phyloP scores from a whole-genome alignment of 2,888 invertebrate species.

The Tethea ocularis region DNA sequence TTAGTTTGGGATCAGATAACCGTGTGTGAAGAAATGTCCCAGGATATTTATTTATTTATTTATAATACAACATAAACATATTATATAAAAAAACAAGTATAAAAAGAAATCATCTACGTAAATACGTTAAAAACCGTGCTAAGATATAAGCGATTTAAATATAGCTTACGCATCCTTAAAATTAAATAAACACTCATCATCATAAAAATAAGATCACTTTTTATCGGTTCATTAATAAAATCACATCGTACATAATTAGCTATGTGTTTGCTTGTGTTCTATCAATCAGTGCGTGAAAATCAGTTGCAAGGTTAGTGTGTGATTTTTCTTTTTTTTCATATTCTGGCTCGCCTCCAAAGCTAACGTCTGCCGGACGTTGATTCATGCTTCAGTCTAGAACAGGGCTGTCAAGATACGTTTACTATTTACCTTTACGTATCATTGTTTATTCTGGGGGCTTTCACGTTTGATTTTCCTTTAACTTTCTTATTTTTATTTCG shows the following conservation, averaged over 20 bases:
- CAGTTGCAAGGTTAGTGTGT: slow-evolving; percentile 43
- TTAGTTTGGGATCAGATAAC: too few relatives aligned
- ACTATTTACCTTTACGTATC: not conserved
- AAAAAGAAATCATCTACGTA: too few relatives aligned
- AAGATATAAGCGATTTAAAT: too few relatives aligned
- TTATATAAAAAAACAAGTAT: too few relatives aligned
- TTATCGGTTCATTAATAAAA: slow-evolving; percentile 27
- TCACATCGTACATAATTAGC: slow-evolving; percentile 29
- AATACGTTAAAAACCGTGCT: too few relatives aligned
- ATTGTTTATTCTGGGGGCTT: slow-evolving; percentile 4
- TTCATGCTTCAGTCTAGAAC: slow-evolving; percentile 45
- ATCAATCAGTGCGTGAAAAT: slow-evolving; percentile 32
- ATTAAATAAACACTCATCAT: not conserved
- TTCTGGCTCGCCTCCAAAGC: slow-evolving; percentile 58
- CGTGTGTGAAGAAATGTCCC: too few relatives aligned
- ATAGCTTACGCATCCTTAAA: too few relatives aligned
- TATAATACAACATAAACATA: too few relatives aligned
- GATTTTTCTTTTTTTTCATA: slow-evolving; percentile 38
- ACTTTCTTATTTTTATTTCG: not conserved
- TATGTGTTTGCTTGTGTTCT: slow-evolving; percentile 19
- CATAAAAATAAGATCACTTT: slow-evolving; percentile 11
- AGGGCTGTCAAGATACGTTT: slow-evolving; percentile 15
- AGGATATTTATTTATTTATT: too few relatives aligned
- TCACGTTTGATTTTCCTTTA: not conserved
- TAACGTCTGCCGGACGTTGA: slow-evolving; percentile 57